A percentile compares a stretch with the other conserved stretches of the same genome.
Evolutionary conservation across 2,888 invertebrate species (phyloP).

Genomic region (Cantharis nigra): DNA sequence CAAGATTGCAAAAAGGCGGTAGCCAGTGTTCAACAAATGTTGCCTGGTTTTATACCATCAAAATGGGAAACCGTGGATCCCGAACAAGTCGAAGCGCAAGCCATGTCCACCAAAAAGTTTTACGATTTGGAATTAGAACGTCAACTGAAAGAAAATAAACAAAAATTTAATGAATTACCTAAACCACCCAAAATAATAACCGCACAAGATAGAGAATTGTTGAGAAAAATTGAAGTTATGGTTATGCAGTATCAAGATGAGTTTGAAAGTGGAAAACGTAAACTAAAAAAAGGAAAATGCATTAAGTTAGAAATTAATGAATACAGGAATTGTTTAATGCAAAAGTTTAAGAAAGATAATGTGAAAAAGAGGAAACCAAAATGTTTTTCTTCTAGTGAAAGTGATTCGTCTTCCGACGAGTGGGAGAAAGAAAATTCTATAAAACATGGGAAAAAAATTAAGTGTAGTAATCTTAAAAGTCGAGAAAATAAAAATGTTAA

Average conservation of each 20-base stretch:
- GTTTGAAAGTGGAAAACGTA: conserved; percentile 77
- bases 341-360: conserved; percentile 53
- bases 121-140: conserved; percentile 61
- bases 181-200: conserved; percentile 3
- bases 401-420: conserved; percentile 31
- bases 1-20: conserved; percentile 4
- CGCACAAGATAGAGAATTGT: conserved; percentile 31
- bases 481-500: neutral
- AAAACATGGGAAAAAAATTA: conserved; percentile 22
- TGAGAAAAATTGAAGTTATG: conserved; percentile 89
- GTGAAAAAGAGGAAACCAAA: conserved; percentile 7
- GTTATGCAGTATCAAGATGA: conserved; percentile 92
- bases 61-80: conserved; percentile 96
- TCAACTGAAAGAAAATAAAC: conserved; percentile 21
- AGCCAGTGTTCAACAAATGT: conserved; percentile 49
- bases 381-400: conserved; percentile 27
- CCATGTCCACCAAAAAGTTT: conserved; percentile 85
- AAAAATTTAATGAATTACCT: conserved; percentile 63
- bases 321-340: conserved; percentile 81
- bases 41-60: conserved; percentile 78
- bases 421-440: conserved; percentile 19
- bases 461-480: conserved; percentile 8
- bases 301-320: conserved; percentile 79
- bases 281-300: conserved; percentile 68
- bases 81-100: conserved; percentile 74